Conservation (phyloP, 2,797 vertebrate genomes). For the Sebastes reedi region DNA sequence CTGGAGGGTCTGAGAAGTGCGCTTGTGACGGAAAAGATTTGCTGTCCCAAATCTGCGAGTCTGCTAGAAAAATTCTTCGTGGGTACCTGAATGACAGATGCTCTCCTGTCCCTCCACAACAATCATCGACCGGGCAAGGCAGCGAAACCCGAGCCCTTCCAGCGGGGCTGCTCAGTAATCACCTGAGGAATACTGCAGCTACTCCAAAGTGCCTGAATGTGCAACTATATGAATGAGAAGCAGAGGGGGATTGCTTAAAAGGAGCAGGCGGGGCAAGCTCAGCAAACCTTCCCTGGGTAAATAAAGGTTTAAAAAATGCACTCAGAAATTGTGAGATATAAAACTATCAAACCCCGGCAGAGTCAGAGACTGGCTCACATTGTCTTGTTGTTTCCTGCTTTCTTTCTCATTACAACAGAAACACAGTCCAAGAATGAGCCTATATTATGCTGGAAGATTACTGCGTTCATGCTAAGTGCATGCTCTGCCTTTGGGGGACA, state of each 20-base stretch:
- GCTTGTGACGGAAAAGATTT: conserved; percentile 26
- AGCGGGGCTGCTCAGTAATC: background rate
- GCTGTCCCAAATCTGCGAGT: conserved; percentile 5
- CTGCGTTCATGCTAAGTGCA: conserved; percentile 20
- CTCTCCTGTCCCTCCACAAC: background rate
- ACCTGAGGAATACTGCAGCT: conserved; percentile 22
- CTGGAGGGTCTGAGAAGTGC: background rate
- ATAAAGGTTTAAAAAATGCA: conserved; percentile 15
- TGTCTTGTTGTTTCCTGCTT: conserved; percentile 24
- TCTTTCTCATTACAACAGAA: conserved; percentile 14
- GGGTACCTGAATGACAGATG: conserved; percentile 10
- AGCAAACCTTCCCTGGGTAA: conserved; percentile 16
- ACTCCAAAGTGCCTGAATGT: conserved; percentile 6
- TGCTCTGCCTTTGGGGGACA: conserved; percentile 44
- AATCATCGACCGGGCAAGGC: background rate
- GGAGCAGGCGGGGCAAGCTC: background rate
- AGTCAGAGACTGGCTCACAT: conserved; percentile 14
- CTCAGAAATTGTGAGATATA: conserved; percentile 11
- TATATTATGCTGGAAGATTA: conserved; percentile 10
- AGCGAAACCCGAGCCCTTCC: background rate
- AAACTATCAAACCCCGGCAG: conserved; percentile 12
- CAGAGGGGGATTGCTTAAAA: conserved; percentile 4
- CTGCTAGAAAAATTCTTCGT: background rate
- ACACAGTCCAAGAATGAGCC: conserved; percentile 21
- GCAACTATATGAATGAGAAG: conserved; percentile 2